Base-by-base conservation (phyloP, 2,888 invertebrate species). In the Linnaemya tessellans region DNA sequence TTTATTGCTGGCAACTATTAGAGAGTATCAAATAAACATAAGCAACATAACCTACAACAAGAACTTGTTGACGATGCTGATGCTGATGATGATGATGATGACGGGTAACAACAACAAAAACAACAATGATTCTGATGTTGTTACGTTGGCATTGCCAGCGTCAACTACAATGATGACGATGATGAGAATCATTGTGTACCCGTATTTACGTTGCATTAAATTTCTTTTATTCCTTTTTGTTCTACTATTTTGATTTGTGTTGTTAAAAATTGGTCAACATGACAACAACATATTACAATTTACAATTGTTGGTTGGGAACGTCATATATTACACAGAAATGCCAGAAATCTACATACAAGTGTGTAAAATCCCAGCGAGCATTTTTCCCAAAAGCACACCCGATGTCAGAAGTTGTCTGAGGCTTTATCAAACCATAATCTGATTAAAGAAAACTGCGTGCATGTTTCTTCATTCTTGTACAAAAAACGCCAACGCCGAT, bases 1-100 rank as follows among this genome's bases (percentile, higher is more conserved):
- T 86, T 83, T 80, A 86, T 86, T 84, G 84, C 80, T 83, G 73
- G 73, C 80, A 84, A 84, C 86, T 86, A 84, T 86, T 86, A 84
- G 80, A 80, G 80, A 80, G 77, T 80, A 75, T 84, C 80, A 86
- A 84, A 84, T 84, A 84, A 82, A 77, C 75, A 83, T 83, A 85
- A 86, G 75, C 82, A 86, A 73, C 77, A 71, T 22, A 56, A 68
- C 20, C 80, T 62, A 15, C 65, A 67, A 30, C 67, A 70, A 51
- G 56, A 82, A 70, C 70, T 68, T 54, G 54, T 56, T 65, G 75
- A 62, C 49, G 67, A 73, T 60, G 35, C 35, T 64, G 67, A 54
- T 60, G 62, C 54, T 18, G 35, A 58, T 54, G 71, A 41, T 54
- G 51, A 4, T n/a, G n/a, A n/a, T n/a, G n/a, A n/a, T n/a, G n/a